A percentile compares a stretch with the other conserved stretches of the same genome.
These are phyloP conservation scores for Heliconius sara DNA, from an alignment of 2,888 invertebrate genomes.

Conservation along the genomic window DNA sequence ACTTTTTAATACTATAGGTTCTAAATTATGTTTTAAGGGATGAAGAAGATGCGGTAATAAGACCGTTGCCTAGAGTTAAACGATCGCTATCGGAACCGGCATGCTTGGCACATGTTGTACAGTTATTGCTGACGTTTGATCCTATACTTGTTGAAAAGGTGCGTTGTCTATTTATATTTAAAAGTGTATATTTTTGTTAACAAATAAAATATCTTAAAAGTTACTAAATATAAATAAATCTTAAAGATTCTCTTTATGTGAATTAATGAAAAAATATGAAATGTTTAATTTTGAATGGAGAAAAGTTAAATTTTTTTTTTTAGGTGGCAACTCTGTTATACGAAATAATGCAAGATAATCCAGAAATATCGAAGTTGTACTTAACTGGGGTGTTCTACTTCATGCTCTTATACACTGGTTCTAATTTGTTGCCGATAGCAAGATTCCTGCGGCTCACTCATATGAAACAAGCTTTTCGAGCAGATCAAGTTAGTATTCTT, in stretches of 20 bases:
- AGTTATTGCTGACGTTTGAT: constrained; percentile 98
- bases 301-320: constrained; percentile 23
- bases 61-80: constrained; percentile 97
- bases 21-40: constrained; percentile 83
- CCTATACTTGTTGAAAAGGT: constrained; percentile 96
- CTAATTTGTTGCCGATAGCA: constrained; percentile 97
- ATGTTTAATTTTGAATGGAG: neutral
- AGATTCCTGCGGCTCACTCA: constrained; percentile 97
- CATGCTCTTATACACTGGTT: constrained; percentile 99
- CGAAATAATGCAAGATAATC: constrained; percentile 97
- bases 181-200: neutral
- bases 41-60: constrained; percentile 95
- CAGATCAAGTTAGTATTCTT: constrained; percentile 89
- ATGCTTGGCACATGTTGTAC: constrained; percentile 96
- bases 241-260: too few species aligned
- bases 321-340: constrained; percentile 93
- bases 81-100: constrained; percentile 93
- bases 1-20: neutral
- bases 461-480: constrained; percentile 96
- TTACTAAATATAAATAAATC: too few species aligned
- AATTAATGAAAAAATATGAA: too few species aligned
- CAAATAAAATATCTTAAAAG: neutral
- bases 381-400: constrained; percentile 98
- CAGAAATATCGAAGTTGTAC: constrained; percentile 96
- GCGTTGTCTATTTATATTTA: neutral